Base-by-base conservation (phyloP, 2,113 vertebrate genomes). In the Protobothrops mucrosquamatus region DNA sequence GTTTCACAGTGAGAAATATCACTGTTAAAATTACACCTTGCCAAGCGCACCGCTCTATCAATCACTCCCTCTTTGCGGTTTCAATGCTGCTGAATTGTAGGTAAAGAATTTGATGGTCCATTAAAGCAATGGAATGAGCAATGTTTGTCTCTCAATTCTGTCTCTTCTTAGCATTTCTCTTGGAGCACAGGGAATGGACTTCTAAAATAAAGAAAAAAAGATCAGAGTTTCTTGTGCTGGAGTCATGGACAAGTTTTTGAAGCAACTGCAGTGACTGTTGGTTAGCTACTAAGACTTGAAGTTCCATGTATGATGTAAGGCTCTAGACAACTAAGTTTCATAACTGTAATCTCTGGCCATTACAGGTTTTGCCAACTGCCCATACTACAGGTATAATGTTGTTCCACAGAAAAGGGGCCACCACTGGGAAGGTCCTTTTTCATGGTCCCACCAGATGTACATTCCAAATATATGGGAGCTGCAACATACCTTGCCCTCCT, bases 21-120 rank as follows among this genome's bases (percentile, higher is more conserved):
- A 94, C 96, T 94, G 95, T 96, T 94, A 69, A 97, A 97, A 97
- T 96, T 96, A 96, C 95, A 96, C 94, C 96, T 96, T 97, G 95
- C 96, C 95, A 94, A 96, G 95, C 94, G 56, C 92, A 95, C 95
- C 92, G 95, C 95, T 94, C 95, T 94, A 95, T 59, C 96, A 93
- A 94, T 96, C 96, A 96, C 93, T 94, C 94, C 94, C 54, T 10
- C 91, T 91, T 43, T 56, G 90, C 89, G 56, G 93, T 51, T 93
- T 74, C 91, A 57, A 22, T 0, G 74, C 91, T 94, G 52, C 59
- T 4, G 94, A 2, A 89, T 57, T 1, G 0, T 0, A 64, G 20
- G 0, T 51, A 26, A 26, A 87, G 51, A 48, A 64, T 59, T 87
- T 0, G 0, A 2, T 39, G 86, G 88, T 52, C 22, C 0, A 8